Conservation (phyloP, 2,888 invertebrate genomes). For the Lacanobia wlatinum region DNA sequence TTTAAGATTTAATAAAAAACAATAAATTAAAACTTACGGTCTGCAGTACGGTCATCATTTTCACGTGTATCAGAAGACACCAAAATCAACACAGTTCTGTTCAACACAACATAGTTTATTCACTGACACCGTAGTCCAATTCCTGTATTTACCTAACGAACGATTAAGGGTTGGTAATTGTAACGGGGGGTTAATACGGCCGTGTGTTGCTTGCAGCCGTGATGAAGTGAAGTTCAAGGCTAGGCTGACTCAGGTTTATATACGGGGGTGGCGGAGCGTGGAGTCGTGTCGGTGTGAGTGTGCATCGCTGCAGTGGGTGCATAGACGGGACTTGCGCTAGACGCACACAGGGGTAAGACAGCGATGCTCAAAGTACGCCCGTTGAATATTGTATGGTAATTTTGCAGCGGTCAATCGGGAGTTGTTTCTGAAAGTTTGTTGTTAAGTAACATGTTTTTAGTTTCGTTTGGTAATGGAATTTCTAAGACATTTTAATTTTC, state of each 20-base stretch:
- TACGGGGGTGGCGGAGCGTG: conserved; percentile 89
- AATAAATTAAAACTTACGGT: conserved; percentile 76
- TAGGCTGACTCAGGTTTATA: conserved; percentile 84
- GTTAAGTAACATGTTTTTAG: background rate
- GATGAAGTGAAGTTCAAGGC: conserved; percentile 90
- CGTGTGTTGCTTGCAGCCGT: conserved; percentile 71
- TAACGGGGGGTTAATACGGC: conserved; percentile 55
- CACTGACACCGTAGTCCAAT: conserved; percentile 70
- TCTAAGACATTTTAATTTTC: background rate
- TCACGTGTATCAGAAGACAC: conserved; percentile 74
- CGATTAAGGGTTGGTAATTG: conserved; percentile 57
- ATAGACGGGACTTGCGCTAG: conserved; percentile 51
- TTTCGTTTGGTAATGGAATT: background rate
- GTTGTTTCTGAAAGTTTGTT: conserved; percentile 12
- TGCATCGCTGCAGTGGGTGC: conserved; percentile 69
- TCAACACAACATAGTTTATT: conserved; percentile 74
- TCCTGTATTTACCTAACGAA: conserved; percentile 39
- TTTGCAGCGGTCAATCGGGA: background rate
- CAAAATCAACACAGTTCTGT: conserved; percentile 74
- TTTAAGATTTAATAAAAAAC: conserved; percentile 8
- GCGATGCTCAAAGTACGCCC: conserved; percentile 51
- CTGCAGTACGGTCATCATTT: conserved; percentile 83
- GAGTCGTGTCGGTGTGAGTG: conserved; percentile 74
- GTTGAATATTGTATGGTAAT: conserved; percentile 39
- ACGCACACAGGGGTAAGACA: conserved; percentile 74